Conservation (phyloP, 2,888 invertebrate species). For the Griposia aprilina region DNA sequence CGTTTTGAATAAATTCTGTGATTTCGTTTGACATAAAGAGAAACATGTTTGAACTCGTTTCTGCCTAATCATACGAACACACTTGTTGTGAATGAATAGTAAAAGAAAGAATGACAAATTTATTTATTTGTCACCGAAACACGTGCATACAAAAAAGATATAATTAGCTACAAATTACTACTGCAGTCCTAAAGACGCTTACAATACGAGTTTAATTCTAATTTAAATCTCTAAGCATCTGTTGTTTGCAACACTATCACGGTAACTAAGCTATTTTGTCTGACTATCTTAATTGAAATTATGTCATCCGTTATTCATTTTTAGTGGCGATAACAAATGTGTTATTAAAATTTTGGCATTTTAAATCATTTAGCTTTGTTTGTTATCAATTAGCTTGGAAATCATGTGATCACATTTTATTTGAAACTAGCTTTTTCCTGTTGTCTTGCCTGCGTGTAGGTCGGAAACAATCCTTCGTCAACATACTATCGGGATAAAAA, state of each 20-base stretch:
- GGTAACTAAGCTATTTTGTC: conserved; percentile 1
- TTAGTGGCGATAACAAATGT: neutral
- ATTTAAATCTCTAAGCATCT: neutral
- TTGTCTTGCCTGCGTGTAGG: neutral
- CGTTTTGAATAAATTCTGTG: neutral
- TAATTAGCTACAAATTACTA: too few species aligned
- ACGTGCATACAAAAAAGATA: too few species aligned
- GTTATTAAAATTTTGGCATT: too few species aligned
- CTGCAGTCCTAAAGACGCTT: neutral
- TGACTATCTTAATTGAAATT: conserved; percentile 17
- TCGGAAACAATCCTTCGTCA: neutral
- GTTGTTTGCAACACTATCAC: conserved; percentile 9
- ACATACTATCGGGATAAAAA: neutral
- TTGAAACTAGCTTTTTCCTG: neutral
- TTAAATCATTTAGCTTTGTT: neutral
- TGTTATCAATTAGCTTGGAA: neutral
- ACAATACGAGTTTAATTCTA: conserved; percentile 13
- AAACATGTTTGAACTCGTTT: neutral
- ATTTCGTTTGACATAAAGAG: neutral
- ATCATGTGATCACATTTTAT: neutral
- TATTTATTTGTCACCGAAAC: too few species aligned
- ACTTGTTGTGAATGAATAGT: neutral
- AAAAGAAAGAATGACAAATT: too few species aligned
- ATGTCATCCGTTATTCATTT: conserved; percentile 20
- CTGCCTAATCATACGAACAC: neutral